Conservation (phyloP, 1,140 invertebrate species). For the Pomacea maculata region DNA sequence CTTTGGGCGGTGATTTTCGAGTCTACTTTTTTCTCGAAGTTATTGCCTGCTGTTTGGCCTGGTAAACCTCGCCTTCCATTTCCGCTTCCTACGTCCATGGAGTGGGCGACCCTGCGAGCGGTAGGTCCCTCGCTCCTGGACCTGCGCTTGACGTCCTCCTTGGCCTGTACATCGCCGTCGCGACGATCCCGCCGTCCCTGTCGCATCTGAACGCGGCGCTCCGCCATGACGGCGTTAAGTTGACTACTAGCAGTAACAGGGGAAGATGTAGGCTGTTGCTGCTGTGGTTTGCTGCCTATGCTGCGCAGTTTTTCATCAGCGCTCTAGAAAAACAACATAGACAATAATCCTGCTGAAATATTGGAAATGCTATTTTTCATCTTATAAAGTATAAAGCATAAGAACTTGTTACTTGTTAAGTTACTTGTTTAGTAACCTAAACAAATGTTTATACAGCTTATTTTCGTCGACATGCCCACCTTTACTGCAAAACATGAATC, state of each 20-base stretch:
- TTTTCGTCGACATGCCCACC: background rate
- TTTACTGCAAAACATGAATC: background rate
- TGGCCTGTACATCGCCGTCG: conserved; percentile 18
- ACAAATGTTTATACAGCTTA: background rate
- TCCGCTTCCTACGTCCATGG: conserved; percentile 26
- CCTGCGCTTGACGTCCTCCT: conserved; percentile 40
- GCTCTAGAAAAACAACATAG: conserved; percentile 43
- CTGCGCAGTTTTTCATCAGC: conserved; percentile 59
- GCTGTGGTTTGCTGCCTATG: conserved; percentile 39
- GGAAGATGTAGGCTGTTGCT: conserved; percentile 19
- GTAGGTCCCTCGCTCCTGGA: conserved; percentile 55
- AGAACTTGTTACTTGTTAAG: too few relatives aligned
- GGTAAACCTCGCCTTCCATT: background rate
- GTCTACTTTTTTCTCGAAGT: conserved; percentile 17
- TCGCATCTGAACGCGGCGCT: conserved; percentile 35
- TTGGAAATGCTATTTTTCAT: background rate
- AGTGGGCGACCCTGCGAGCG: conserved; percentile 24
- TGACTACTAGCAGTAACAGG: background rate
- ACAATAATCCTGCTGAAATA: background rate
- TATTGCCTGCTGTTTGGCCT: background rate
- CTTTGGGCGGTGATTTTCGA: conserved; percentile 6
- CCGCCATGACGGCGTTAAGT: conserved; percentile 36
- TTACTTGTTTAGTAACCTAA: too few relatives aligned
- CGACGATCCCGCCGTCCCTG: conserved; percentile 25
- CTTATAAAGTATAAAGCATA: too few relatives aligned